Evolutionary conservation across 2,888 invertebrate genomes (phyloP).

Genomic region (Apoda limacodes): DNA sequence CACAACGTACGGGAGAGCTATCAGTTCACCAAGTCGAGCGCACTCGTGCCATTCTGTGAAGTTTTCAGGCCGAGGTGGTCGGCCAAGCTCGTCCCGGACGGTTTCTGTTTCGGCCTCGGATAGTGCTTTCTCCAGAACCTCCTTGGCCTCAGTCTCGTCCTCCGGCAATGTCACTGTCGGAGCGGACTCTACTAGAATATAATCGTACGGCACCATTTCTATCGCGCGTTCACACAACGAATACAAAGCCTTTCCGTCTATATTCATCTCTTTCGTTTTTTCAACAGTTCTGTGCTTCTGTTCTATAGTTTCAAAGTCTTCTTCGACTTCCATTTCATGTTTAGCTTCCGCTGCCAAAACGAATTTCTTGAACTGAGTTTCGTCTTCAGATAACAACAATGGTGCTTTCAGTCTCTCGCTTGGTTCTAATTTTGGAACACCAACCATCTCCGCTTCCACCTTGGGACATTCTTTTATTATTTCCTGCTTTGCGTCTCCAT

Average conservation of each 20-base stretch:
- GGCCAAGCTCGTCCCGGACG: constrained; percentile 31
- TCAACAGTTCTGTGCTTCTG: constrained; percentile 53
- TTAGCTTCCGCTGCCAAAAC: constrained; percentile 11
- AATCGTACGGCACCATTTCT: constrained; percentile 31
- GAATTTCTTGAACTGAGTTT: constrained; percentile 27
- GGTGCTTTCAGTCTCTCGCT: constrained; percentile 50
- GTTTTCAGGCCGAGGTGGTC: constrained; percentile 40
- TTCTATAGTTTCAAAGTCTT: constrained; percentile 29
- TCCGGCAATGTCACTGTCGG: constrained; percentile 27
- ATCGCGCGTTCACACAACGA: constrained; percentile 27
- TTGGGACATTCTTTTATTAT: constrained; percentile 2
- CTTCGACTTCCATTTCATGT: constrained; percentile 10
- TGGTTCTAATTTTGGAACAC: constrained; percentile 32
- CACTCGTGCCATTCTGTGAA: constrained; percentile 96
- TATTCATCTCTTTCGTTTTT: constrained; percentile 40
- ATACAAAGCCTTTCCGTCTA: constrained; percentile 37
- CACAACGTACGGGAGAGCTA: constrained; percentile 97
- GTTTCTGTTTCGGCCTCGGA: constrained; percentile 11
- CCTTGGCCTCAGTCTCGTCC: constrained; percentile 17
- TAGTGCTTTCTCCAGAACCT: constrained; percentile 17
- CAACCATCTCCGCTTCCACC: constrained; percentile 26
- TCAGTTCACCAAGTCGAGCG: constrained; percentile 83
- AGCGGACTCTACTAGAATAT: constrained; percentile 32
- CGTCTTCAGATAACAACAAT: constrained; percentile 34
- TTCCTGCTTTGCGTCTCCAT: constrained; percentile 6